Conservation (phyloP, 2,888 invertebrate species). For the Chorisops tibialis region DNA sequence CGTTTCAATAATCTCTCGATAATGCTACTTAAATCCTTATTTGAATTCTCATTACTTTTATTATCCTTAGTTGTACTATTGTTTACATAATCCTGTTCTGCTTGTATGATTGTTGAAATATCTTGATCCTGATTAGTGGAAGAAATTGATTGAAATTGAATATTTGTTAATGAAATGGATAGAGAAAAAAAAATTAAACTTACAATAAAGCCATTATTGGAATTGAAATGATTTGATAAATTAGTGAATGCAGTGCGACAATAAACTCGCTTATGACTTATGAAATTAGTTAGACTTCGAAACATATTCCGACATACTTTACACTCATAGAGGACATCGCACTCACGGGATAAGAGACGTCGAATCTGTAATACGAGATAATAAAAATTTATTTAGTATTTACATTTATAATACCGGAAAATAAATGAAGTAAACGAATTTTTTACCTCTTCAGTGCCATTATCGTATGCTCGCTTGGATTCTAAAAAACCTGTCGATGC, state of each 20-base stretch:
- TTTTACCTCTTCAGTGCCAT: slow-evolving; percentile 70
- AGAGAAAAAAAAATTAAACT: slow-evolving; percentile 38
- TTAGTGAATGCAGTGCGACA: slow-evolving; percentile 63
- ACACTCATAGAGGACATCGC: slow-evolving; percentile 87
- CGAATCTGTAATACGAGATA: slow-evolving; percentile 60
- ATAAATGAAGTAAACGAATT: not conserved
- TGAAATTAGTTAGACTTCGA: slow-evolving; percentile 81
- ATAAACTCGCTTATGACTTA: slow-evolving; percentile 83
- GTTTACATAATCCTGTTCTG: slow-evolving; percentile 52
- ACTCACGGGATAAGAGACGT: slow-evolving; percentile 73
- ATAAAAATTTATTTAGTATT: slow-evolving; percentile 24
- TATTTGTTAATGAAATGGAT: not conserved
- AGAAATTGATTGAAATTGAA: slow-evolving; percentile 7
- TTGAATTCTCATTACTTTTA: slow-evolving; percentile 48
- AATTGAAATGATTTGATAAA: slow-evolving; percentile 45
- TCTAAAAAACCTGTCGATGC: slow-evolving; percentile 68
- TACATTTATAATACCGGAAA: slow-evolving; percentile 1
- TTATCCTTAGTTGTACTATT: slow-evolving; percentile 34
- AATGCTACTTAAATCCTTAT: slow-evolving; percentile 57
- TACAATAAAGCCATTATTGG: slow-evolving; percentile 49
- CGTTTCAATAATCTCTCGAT: slow-evolving; percentile 55
- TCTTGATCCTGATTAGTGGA: slow-evolving; percentile 50
- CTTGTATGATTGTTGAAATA: slow-evolving; percentile 54
- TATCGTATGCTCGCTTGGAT: slow-evolving; percentile 68
- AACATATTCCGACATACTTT: slow-evolving; percentile 82